Percentiles rank a stretch among this genome's conserved stretches.
Evolutionary conservation across 2,888 invertebrate species (phyloP).

Genomic region (Temnothorax rugatulus): DNA sequence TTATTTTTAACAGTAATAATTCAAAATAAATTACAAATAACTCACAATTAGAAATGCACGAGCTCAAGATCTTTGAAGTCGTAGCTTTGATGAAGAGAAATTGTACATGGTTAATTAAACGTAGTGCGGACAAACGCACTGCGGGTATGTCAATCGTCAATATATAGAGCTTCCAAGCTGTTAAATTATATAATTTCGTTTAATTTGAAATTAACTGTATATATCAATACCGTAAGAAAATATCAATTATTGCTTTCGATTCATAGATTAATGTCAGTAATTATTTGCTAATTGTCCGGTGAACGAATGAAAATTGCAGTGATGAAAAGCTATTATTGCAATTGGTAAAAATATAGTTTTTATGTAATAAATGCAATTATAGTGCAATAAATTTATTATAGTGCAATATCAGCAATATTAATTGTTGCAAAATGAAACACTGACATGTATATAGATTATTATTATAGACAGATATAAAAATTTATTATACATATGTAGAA

Average conservation of each 20-base stretch:
- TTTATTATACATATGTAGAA: background rate
- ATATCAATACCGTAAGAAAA: background rate
- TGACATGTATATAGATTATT: background rate
- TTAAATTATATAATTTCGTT: background rate
- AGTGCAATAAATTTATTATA: background rate
- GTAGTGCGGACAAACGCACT: background rate
- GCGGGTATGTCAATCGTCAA: background rate
- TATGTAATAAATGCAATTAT: background rate
- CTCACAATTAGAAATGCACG: background rate
- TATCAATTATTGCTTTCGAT: background rate
- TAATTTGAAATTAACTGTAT: conserved; percentile 8
- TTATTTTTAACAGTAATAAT: background rate
- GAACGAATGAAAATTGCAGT: background rate
- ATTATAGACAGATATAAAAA: background rate
- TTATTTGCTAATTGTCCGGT: background rate
- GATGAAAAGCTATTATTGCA: background rate
- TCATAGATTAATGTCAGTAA: background rate
- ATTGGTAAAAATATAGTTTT: background rate
- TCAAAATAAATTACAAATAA: background rate
- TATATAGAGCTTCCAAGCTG: background rate
- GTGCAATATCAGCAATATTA: background rate
- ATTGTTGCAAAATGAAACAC: background rate
- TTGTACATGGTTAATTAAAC: background rate
- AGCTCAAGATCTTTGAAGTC: background rate
- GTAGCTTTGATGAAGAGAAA: background rate